Evolutionary conservation across 2,797 vertebrate genomes (phyloP).

Genomic region (Sebastes steindachneri): DNA sequence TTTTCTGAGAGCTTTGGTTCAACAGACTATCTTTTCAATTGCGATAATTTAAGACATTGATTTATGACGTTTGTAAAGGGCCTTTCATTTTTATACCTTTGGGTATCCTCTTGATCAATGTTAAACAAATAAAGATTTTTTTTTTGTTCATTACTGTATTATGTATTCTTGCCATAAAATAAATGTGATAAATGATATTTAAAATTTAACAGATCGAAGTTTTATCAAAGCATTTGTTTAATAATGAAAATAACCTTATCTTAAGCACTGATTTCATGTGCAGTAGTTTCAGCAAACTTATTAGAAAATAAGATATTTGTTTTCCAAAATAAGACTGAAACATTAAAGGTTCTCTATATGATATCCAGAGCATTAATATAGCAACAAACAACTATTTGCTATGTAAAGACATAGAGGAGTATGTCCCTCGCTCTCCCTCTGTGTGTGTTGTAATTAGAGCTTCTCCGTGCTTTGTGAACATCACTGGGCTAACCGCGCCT

Average conservation of each 20-base stretch:
- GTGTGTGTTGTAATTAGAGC: not conserved
- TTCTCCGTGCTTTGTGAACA: not conserved
- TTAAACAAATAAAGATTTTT: constrained; percentile 78
- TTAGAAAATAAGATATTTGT: not conserved
- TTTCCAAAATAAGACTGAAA: not conserved
- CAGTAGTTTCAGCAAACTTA: not conserved
- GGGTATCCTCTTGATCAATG: constrained; percentile 75
- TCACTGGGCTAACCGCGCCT: fast-evolving
- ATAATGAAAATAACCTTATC: not conserved
- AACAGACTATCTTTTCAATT: constrained; percentile 49
- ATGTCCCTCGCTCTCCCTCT: not conserved
- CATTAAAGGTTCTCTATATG: not conserved
- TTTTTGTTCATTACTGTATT: constrained; percentile 62
- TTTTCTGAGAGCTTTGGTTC: constrained; percentile 63
- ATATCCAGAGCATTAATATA: not conserved
- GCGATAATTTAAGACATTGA: constrained; percentile 75
- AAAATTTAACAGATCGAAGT: not conserved
- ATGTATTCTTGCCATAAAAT: constrained; percentile 48
- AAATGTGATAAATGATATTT: constrained; percentile 23
- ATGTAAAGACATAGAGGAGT: not conserved
- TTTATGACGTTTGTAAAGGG: constrained; percentile 73
- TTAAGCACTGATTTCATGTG: not conserved
- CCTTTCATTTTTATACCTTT: constrained; percentile 70
- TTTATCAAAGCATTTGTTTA: not conserved
- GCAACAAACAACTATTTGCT: not conserved